phyloP scores from a whole-genome alignment of 2,888 invertebrate species.

The Mimachlamys varia region DNA sequence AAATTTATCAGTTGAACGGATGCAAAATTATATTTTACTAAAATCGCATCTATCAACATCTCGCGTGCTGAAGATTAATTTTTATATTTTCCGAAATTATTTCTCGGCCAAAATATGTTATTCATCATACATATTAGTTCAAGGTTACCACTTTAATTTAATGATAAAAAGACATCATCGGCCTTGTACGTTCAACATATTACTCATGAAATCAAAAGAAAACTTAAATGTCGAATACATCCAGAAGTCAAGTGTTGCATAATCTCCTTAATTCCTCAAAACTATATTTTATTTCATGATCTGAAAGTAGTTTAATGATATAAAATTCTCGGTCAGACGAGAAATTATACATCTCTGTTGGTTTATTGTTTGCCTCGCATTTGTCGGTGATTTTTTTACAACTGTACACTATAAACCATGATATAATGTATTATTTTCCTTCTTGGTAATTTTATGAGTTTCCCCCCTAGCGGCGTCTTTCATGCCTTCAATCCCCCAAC shows the following conservation, averaged over 20 bases:
- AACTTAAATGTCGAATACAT: slow-evolving; percentile 12
- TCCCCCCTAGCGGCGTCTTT: slow-evolving; percentile 26
- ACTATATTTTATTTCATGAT: slow-evolving; percentile 33
- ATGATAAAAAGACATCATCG: not conserved
- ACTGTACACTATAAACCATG: slow-evolving; percentile 22
- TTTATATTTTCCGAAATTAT: not conserved
- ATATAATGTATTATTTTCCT: slow-evolving; percentile 31
- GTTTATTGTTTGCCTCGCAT: not conserved
- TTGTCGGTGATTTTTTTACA: slow-evolving; percentile 19
- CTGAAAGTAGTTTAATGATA: slow-evolving; percentile 9
- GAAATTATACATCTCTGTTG: slow-evolving; percentile 15
- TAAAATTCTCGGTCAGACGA: not conserved
- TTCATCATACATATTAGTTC: not conserved
- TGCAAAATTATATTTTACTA: not conserved
- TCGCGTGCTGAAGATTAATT: not conserved
- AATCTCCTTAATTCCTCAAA: slow-evolving; percentile 20
- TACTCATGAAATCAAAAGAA: not conserved
- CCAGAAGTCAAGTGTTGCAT: slow-evolving; percentile 28
- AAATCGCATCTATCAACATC: not conserved
- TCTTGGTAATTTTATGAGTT: slow-evolving; percentile 32
- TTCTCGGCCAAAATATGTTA: not conserved
- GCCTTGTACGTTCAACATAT: not conserved
- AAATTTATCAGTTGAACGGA: not conserved
- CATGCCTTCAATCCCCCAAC: not conserved
- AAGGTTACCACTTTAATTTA: not conserved